Evolutionary conservation across 2,888 invertebrate genomes (phyloP), one percentile per base, ranked within the genome.

Genomic region (Cheilosia impressa): DNA sequence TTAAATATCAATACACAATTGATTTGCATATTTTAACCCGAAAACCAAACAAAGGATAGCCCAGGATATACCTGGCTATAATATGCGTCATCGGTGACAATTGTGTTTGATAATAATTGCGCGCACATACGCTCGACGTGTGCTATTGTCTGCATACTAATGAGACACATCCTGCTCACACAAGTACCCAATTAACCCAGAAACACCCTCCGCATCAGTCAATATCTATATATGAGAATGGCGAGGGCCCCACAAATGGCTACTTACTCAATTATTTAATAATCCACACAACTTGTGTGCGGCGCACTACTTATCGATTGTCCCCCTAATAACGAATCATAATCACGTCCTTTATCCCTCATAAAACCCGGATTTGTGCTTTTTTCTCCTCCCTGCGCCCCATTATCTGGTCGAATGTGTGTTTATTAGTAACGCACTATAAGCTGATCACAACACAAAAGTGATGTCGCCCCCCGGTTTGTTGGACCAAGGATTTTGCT

Each of bases 201-300:
- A 69, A 79, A 62, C 65, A 76, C 65, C 75, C 63, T 60, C 53
- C 45, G 7, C 55, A 38, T 47, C 55, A 22, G 55, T 72, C 53
- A 65, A 55, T 43, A 43, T 15, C 3, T 27, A 55, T 27, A 34
- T 10, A 31, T 22, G 17, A 45, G 22, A 73, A 69, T 65, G 19
- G 34, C n/a, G 10, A 31, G 2, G 2, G 38, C 65, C 34, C 69
- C 72, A 53, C 71, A 65, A 80, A 71, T 72, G 80, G 77, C 85
- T 85, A 85, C 80, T 85, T 80, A 85, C n/a, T 80, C 84, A 85
- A 85, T 85, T 80, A 85, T 85, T 85, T 80, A 77, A 80, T 85
- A 81, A 85, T 66, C 77, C 80, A 62, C 63, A 71, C 52, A 52
- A 68, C 66, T 66, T 75, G 22, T 55, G 31, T 31, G 9, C 9